Conservation (phyloP, 1,140 invertebrate species). For the Drosophila lacertosa region DNA sequence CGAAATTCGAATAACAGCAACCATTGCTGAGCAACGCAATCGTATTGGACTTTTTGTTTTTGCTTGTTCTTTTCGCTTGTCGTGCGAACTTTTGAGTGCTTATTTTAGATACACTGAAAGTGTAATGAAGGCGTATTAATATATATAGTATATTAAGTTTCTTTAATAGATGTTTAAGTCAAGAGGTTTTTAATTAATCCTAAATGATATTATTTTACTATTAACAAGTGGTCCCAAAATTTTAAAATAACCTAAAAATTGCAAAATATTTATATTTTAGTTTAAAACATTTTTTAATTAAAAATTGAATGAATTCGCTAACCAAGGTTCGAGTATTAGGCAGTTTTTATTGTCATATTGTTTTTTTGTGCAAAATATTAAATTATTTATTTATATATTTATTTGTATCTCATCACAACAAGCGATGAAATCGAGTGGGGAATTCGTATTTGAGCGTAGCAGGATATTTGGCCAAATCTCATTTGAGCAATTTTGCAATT, state of each 20-base stretch:
- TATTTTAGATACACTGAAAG: not conserved
- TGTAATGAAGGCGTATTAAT: too few species aligned
- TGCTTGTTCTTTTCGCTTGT: not conserved
- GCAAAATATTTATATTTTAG: too few species aligned
- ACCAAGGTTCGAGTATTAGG: too few species aligned
- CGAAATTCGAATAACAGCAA: constrained; percentile 28
- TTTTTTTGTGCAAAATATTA: constrained; percentile 2
- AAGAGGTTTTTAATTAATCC: too few species aligned
- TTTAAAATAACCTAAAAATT: too few species aligned
- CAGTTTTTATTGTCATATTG: too few species aligned
- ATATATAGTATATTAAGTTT: too few species aligned
- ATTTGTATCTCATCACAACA: constrained; percentile 23
- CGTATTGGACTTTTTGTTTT: constrained; percentile 9
- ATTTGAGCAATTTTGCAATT: constrained; percentile 75
- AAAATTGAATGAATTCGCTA: too few species aligned
- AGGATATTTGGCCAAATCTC: constrained; percentile 58
- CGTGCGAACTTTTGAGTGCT: not conserved
- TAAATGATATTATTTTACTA: too few species aligned
- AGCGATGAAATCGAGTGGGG: constrained; percentile 21
- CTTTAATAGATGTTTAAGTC: too few species aligned
- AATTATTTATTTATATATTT: constrained; percentile 17
- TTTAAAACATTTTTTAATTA: too few species aligned
- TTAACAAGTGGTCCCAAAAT: too few species aligned
- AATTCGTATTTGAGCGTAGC: constrained; percentile 14
- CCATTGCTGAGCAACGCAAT: constrained; percentile 29